Percentiles rank a stretch among this genome's conserved stretches.
These are phyloP conservation scores for Pachycephala philippinensis DNA, from an alignment of 2,113 vertebrate species.

Conservation along the genomic window DNA sequence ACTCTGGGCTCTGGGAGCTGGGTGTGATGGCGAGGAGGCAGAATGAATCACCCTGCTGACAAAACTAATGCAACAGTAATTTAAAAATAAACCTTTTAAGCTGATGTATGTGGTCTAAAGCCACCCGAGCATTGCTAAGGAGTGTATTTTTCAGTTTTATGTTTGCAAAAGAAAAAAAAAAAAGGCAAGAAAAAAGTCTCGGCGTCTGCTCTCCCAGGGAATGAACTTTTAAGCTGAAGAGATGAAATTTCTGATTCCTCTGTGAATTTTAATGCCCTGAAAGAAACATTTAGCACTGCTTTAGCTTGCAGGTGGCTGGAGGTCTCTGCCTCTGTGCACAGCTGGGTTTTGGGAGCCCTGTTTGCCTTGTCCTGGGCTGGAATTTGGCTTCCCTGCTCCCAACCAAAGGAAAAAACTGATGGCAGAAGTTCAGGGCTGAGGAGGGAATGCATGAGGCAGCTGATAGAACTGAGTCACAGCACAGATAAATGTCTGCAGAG, in stretches of 20 bases:
- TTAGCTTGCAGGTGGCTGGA: background rate
- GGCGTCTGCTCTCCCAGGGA: background rate
- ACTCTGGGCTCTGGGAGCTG: background rate
- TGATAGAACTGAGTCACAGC: background rate
- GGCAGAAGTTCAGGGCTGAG: background rate
- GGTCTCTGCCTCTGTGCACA: background rate
- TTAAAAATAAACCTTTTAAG: conserved; percentile 16
- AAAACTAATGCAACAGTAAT: background rate
- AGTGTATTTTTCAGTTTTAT: background rate
- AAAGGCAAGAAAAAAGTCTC: background rate
- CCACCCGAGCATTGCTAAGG: background rate
- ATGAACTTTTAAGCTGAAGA: background rate
- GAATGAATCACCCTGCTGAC: background rate
- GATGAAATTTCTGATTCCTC: background rate
- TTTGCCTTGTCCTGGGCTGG: background rate
- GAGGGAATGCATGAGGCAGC: background rate
- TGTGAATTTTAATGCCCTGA: background rate
- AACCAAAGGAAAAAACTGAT: background rate
- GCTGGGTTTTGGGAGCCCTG: background rate
- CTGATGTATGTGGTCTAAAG: background rate
- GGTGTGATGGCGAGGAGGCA: background rate
- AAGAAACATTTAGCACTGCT: background rate
- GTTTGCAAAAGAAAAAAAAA: background rate
- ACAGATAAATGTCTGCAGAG: background rate
- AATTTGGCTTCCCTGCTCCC: background rate